phyloP scores from a whole-genome alignment of 2,797 vertebrate genomes.

The Anguilla anguilla region DNA sequence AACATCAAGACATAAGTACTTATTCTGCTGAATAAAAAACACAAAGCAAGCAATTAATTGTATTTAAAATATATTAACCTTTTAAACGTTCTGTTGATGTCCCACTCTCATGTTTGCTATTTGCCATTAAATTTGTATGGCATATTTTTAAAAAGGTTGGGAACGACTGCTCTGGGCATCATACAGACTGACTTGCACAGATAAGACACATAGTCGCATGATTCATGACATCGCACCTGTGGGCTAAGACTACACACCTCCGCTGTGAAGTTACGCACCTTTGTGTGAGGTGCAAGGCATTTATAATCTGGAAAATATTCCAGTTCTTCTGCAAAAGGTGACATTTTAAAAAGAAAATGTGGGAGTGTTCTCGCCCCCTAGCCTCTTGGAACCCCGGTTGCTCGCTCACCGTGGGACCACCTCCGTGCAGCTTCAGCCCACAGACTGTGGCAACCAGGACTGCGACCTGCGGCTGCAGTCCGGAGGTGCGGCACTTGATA shows the following conservation, averaged over 20 bases:
- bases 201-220: neutral
- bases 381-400: neutral
- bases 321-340: neutral
- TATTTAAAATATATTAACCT: too few relatives aligned
- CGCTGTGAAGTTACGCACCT: neutral
- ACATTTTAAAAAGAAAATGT: neutral
- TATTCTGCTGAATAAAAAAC: too few relatives aligned
- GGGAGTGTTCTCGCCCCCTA: neutral
- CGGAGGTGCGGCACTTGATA: constrained; percentile 95
- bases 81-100: too few relatives aligned
- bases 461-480: constrained; percentile 89
- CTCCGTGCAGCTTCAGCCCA: constrained; percentile 98
- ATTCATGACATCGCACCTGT: neutral
- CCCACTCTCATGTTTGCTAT: too few relatives aligned
- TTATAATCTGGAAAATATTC: neutral
- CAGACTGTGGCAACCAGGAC: constrained; percentile 93
- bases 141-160: too few relatives aligned
- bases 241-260: neutral
- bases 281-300: neutral
- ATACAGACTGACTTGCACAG: too few relatives aligned
- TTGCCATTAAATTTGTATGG: too few relatives aligned
- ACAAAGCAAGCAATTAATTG: too few relatives aligned
- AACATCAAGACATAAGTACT: too few relatives aligned
- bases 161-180: neutral
- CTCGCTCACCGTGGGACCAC: constrained; percentile 85